phyloP scores from a whole-genome alignment of 2,113 vertebrate genomes.

The Alethe castanea region DNA sequence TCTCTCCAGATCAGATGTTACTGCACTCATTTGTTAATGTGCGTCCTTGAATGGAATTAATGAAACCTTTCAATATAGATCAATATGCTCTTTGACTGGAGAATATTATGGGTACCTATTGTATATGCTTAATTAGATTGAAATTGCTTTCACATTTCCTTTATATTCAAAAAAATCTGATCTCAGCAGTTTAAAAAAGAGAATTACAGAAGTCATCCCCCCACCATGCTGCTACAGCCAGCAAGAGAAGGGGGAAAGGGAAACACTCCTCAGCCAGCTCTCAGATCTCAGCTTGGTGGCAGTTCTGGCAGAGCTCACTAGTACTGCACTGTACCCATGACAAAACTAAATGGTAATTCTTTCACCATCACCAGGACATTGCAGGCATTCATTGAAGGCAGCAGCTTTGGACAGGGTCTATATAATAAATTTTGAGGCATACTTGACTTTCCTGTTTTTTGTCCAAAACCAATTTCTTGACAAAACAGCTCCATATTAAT shows the following conservation, averaged over 20 bases:
- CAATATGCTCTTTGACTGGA: slow-evolving; percentile 18
- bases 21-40: neutral
- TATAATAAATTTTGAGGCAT: neutral
- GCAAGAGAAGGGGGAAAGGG: neutral
- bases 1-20: slow-evolving; percentile 4
- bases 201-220: neutral
- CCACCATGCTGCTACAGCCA: neutral
- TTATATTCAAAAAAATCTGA: neutral
- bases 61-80: slow-evolving; percentile 35
- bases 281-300: neutral
- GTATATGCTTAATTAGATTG: slow-evolving; percentile 16
- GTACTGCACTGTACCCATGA: neutral
- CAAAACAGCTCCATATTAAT: neutral
- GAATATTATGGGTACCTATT: slow-evolving; percentile 3
- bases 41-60: slow-evolving; percentile 32
- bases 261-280: neutral
- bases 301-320: neutral
- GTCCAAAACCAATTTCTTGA: neutral
- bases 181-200: slow-evolving; percentile 29
- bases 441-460: neutral
- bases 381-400: neutral
- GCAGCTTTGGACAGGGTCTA: neutral
- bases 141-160: slow-evolving; percentile 12
- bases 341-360: neutral
- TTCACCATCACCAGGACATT: neutral